Percentiles rank a stretch among this genome's conserved stretches.
Evolutionary conservation across 1,140 invertebrate genomes (phyloP).

Genomic region (Danaus melanippus): DNA sequence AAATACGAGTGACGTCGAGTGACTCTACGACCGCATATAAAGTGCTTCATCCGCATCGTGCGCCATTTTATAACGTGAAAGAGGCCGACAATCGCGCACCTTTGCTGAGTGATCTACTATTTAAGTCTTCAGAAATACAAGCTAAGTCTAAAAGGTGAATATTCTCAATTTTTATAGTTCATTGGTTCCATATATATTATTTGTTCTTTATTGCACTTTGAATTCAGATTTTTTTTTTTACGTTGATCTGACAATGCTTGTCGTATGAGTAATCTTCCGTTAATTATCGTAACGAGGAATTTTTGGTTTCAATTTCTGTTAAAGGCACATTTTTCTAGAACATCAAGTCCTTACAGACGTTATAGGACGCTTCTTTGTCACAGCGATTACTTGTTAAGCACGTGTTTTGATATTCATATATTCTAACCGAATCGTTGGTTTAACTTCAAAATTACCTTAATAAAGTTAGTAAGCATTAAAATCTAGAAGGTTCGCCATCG

Average conservation of each 20-base stretch:
- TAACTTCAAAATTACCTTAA: too few species aligned
- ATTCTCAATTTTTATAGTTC: slow-evolving; percentile 15
- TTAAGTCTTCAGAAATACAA: slow-evolving; percentile 44
- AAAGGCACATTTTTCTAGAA: too few species aligned
- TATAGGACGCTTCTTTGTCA: too few species aligned
- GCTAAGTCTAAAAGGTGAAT: slow-evolving; percentile 50
- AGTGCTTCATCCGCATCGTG: slow-evolving; percentile 21
- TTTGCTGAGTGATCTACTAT: slow-evolving; percentile 60
- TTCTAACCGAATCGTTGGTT: too few species aligned
- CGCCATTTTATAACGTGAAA: slow-evolving; percentile 60
- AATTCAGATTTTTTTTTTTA: background rate
- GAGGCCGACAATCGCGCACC: slow-evolving; percentile 66
- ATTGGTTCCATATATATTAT: slow-evolving; percentile 7
- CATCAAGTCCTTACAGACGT: too few species aligned
- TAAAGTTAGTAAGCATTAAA: too few species aligned
- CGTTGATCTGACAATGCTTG: background rate
- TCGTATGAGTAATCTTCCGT: too few species aligned
- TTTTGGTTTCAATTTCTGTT: too few species aligned
- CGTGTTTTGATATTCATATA: too few species aligned
- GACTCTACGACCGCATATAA: slow-evolving; percentile 44
- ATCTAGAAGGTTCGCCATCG: slow-evolving; percentile 23
- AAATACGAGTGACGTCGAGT: slow-evolving; percentile 48
- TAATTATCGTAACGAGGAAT: too few species aligned
- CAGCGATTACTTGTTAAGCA: too few species aligned
- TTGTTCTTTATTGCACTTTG: background rate